A percentile compares a stretch with the other conserved stretches of the same genome.
These are phyloP conservation scores for Chymomyza fuscimana DNA, from an alignment of 2,888 invertebrate species.

Conservation along the genomic window DNA sequence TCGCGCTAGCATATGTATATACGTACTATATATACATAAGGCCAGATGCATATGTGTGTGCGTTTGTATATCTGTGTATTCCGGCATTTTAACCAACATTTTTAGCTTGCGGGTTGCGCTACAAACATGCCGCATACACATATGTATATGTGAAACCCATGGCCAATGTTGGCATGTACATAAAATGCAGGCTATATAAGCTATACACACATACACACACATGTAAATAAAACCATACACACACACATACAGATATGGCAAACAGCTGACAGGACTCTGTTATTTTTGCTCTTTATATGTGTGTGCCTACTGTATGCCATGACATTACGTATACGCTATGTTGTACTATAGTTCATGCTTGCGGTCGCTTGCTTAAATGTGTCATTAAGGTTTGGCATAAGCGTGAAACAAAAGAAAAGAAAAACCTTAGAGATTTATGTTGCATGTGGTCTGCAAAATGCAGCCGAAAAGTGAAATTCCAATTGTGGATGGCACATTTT, in stretches of 20 bases:
- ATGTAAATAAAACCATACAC: constrained; percentile 12
- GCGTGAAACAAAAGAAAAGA: constrained; percentile 23
- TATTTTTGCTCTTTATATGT: constrained; percentile 1
- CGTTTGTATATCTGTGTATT: constrained; percentile 50
- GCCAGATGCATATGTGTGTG: constrained; percentile 9
- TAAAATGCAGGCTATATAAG: constrained; percentile 61
- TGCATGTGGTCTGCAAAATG: constrained; percentile 17
- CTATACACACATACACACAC: constrained; percentile 17
- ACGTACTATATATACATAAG: background rate
- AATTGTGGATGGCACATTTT: constrained; percentile 34
- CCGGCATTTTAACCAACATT: constrained; percentile 69
- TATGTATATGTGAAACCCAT: constrained; percentile 18
- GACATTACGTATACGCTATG: background rate
- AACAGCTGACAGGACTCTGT: background rate
- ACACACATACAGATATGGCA: constrained; percentile 24
- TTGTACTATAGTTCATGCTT: constrained; percentile 39
- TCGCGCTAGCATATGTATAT: constrained; percentile 56
- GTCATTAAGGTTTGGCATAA: constrained; percentile 56
- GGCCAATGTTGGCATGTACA: constrained; percentile 39
- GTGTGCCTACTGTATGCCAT: background rate
- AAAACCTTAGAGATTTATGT: constrained; percentile 15
- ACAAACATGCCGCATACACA: constrained; percentile 36
- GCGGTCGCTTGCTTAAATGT: constrained; percentile 68
- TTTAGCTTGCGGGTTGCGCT: constrained; percentile 39
- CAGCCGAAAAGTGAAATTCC: constrained; percentile 17